phyloP scores from a whole-genome alignment of 2,113 vertebrate genomes.

The Corapipo altera region DNA sequence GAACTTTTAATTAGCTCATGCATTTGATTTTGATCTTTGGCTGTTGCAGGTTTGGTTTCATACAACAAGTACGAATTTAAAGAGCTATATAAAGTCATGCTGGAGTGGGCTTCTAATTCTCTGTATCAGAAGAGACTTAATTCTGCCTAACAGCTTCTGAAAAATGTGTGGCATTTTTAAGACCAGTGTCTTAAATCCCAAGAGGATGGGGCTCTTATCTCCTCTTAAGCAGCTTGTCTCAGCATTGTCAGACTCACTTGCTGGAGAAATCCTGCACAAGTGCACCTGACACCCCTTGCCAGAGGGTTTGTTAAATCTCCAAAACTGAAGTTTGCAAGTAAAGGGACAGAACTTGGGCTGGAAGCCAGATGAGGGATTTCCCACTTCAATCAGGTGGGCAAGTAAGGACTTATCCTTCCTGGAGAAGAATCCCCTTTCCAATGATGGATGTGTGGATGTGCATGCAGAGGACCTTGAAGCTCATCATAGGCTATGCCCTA shows the following conservation, averaged over 20 bases:
- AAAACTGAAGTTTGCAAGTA: neutral
- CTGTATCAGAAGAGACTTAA: neutral
- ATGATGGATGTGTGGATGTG: rapidly evolving
- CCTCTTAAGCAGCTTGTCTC: neutral
- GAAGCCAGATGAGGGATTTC: neutral
- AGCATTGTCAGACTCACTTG: neutral
- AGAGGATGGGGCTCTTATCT: neutral
- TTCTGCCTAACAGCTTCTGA: neutral
- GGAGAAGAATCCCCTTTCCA: neutral
- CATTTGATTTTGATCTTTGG: neutral
- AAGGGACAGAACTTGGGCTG: neutral
- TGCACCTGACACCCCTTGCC: neutral
- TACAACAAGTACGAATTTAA: neutral
- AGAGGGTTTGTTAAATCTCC: neutral
- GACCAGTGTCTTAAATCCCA: neutral
- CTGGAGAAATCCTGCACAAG: neutral
- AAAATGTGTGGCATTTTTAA: neutral
- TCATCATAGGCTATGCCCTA: neutral
- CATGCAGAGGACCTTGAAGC: neutral
- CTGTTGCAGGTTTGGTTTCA: neutral
- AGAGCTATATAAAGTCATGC: neutral
- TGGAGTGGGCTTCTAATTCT: neutral
- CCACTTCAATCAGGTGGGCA: neutral
- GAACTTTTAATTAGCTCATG: neutral
- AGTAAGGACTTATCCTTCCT: neutral